Conservation (phyloP, 2,797 vertebrate genomes). For the Australoheros facetus region DNA sequence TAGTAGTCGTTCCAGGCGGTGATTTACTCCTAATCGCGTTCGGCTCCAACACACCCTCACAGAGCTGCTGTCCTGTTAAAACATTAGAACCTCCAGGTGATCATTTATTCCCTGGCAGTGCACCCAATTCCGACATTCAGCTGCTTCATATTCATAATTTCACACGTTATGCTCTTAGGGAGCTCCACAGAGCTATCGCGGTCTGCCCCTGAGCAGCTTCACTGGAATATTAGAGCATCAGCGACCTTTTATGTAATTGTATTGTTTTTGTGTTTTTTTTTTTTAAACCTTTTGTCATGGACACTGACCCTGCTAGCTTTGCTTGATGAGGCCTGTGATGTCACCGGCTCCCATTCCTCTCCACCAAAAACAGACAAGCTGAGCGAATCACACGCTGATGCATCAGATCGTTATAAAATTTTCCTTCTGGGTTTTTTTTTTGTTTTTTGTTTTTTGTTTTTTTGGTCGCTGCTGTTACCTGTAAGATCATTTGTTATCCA, state of each 20-base stretch:
- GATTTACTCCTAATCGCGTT: not conserved
- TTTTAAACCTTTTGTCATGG: not conserved
- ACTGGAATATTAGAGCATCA: not conserved
- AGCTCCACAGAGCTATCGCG: rapidly evolving
- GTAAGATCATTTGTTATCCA: constrained; percentile 30
- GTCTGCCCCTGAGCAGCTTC: not conserved
- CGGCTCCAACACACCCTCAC: not conserved
- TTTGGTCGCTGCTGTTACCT: constrained; percentile 18
- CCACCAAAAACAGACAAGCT: constrained; percentile 10
- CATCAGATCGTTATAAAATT: not conserved
- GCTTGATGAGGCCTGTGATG: constrained; percentile 29
- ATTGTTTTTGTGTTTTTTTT: no score
- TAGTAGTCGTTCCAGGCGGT: not conserved
- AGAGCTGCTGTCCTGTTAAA: not conserved
- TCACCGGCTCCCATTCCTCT: constrained; percentile 17
- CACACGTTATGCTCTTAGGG: not conserved
- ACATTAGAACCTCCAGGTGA: not conserved
- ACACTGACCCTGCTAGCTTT: not conserved
- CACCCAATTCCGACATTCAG: not conserved
- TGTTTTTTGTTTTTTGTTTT: no score
- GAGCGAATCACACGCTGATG: not conserved
- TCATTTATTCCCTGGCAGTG: not conserved
- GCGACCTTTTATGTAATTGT: not conserved
- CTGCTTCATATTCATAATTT: not conserved
- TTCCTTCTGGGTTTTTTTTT: not conserved